Evolutionary conservation across 2,113 vertebrate genomes (phyloP).

Genomic region (Brachirus orientalis): DNA sequence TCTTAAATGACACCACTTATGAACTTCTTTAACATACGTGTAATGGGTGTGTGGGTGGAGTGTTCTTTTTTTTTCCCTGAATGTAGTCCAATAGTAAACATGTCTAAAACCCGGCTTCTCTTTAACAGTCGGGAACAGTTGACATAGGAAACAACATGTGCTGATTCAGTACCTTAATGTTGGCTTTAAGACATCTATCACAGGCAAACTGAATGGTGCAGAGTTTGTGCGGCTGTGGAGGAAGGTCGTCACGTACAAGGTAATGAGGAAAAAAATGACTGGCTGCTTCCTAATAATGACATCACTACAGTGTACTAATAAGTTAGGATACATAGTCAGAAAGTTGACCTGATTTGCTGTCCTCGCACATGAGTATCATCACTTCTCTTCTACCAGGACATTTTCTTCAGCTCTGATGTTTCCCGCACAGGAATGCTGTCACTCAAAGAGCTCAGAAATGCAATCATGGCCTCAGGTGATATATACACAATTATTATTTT

Average conservation of each 20-base stretch:
- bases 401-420: slow-evolving; percentile 70
- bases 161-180: slow-evolving; percentile 52
- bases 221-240: slow-evolving; percentile 77
- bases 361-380: too few species aligned
- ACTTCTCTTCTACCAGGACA: slow-evolving; percentile 62
- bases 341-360: too few species aligned
- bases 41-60: too few species aligned
- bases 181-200: slow-evolving; percentile 62
- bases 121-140: background rate
- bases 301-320: too few species aligned
- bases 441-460: slow-evolving; percentile 71
- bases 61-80: too few species aligned
- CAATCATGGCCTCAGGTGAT: slow-evolving; percentile 54
- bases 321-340: too few species aligned
- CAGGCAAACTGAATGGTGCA: slow-evolving; percentile 69
- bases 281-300: background rate
- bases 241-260: slow-evolving; percentile 64
- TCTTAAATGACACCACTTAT: too few species aligned
- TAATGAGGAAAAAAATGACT: slow-evolving; percentile 32
- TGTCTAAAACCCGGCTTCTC: background rate
- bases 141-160: background rate
- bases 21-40: too few species aligned
- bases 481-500: too few species aligned
- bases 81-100: background rate
- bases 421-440: slow-evolving; percentile 71